These are phyloP conservation scores for Drosophila anomelani DNA, from an alignment of 2,888 invertebrate genomes.

Conservation along the genomic window DNA sequence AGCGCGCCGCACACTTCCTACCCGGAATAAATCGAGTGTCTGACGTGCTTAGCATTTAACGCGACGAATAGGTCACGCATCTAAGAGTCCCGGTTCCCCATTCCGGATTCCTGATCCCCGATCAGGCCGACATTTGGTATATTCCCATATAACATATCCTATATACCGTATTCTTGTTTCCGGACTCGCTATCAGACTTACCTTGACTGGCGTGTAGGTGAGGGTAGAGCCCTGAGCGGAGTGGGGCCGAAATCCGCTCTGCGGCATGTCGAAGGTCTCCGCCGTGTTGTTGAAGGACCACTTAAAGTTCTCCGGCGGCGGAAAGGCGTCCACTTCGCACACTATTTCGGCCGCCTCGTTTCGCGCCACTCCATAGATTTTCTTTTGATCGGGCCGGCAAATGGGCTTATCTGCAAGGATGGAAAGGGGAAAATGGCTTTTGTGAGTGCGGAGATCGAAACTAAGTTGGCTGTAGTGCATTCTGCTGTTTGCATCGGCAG, in stretches of 20 bases:
- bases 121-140: slow-evolving; percentile 10
- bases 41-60: slow-evolving; percentile 37
- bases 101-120: background rate
- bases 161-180: background rate
- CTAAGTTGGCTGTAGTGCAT: slow-evolving; percentile 64
- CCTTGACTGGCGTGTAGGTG: slow-evolving; percentile 90
- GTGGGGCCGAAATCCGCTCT: slow-evolving; percentile 87
- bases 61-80: slow-evolving; percentile 49
- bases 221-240: slow-evolving; percentile 88
- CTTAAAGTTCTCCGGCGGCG: slow-evolving; percentile 92
- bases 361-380: slow-evolving; percentile 93
- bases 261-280: slow-evolving; percentile 91
- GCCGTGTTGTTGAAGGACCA: slow-evolving; percentile 96
- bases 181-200: slow-evolving; percentile 57
- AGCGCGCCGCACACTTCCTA: slow-evolving; percentile 21
- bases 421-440: background rate
- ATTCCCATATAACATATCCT: slow-evolving; percentile 10
- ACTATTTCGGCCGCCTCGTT: slow-evolving; percentile 92
- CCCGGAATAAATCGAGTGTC: slow-evolving; percentile 16
- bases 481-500: slow-evolving; percentile 64
- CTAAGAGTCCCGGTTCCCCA: slow-evolving; percentile 8
- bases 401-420: slow-evolving; percentile 91
- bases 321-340: slow-evolving; percentile 94
- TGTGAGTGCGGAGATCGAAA: slow-evolving; percentile 57
- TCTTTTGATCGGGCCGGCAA: slow-evolving; percentile 90